Conservation (phyloP, 2,113 vertebrate species). For the Platichthys stellatus region DNA sequence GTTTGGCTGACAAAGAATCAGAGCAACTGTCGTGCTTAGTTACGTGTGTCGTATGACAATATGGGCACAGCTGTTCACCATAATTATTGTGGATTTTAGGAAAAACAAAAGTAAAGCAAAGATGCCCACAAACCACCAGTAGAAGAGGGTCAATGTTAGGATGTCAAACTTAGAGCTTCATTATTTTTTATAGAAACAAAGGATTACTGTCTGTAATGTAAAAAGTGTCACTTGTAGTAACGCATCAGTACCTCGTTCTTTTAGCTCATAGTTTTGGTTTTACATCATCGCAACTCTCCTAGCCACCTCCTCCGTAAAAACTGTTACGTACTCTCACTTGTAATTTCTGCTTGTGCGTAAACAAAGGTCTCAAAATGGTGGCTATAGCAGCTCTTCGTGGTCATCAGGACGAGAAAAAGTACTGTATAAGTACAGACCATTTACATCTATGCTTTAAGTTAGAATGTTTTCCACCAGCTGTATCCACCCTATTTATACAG, state of each 20-base stretch:
- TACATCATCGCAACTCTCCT: neutral
- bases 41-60: neutral
- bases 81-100: neutral
- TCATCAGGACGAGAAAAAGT: too few species aligned
- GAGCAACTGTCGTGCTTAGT: neutral
- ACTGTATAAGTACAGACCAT: too few species aligned
- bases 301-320: too few species aligned
- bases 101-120: neutral
- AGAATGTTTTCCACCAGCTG: slow-evolving; percentile 29
- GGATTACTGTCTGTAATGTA: too few species aligned
- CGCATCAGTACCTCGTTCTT: too few species aligned
- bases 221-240: neutral
- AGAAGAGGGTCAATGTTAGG: neutral
- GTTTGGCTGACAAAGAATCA: slow-evolving; percentile 16
- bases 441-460: too few species aligned
- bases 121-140: neutral
- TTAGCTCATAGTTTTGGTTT: neutral
- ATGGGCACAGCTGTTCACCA: slow-evolving; percentile 1
- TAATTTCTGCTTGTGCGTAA: too few species aligned
- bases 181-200: too few species aligned
- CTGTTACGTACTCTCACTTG: too few species aligned
- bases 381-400: too few species aligned
- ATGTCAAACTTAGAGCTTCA: neutral
- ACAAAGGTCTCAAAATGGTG: too few species aligned
- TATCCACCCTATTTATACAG: slow-evolving; percentile 38